Evolutionary conservation across 2,113 vertebrate species (phyloP), one percentile per base, ranked within the genome.

Genomic region (Poeciliopsis turrubarensis): DNA sequence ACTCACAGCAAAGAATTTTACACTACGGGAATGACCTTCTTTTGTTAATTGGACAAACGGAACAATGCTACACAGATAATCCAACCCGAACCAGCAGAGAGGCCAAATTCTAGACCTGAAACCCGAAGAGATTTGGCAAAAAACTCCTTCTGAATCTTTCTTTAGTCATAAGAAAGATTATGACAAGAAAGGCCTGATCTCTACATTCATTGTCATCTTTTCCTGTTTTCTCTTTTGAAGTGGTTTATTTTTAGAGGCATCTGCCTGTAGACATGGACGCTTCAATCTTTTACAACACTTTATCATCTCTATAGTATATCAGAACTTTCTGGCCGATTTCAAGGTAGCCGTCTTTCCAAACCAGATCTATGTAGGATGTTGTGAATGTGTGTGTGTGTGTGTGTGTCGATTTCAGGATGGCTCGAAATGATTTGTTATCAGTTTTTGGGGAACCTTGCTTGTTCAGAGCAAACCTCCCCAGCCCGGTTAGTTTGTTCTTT

Each of bases 191-290:
- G 37, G 47, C 31, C 54, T 72, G 29, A 72, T 81, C 67, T 84
- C 78, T 78, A 65, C 78, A 70, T 65, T 17, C 60, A 68, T 74
- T 78, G 81, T 74, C 3, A 64, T 79, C 70, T 75, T 60, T 71
- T 41, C 65, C 70, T 39, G 14, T 65, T 63, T 57, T 73, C 65
- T 68, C 75, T 47, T 71, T 51, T 72, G 30, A 86, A 70, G 60
- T 86, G 75, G 68, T 80, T 86, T 90, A 89, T 90, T 92, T 89
- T 81, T 90, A 80, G 88, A 74, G 51, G 51, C 81, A 88, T 89
- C 70, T 84, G 83, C 83, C 84, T 82, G 83, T 80, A 75, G 67
- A 86, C 65, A 11, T 68, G 37, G 71, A 62, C 41, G 77, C 47
- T 54, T 78, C 70, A 44, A 31, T 73, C 75, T 78, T 39, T 54